phyloP scores from a whole-genome alignment of 2,888 invertebrate genomes.

The Pachliopta kotzebuea region DNA sequence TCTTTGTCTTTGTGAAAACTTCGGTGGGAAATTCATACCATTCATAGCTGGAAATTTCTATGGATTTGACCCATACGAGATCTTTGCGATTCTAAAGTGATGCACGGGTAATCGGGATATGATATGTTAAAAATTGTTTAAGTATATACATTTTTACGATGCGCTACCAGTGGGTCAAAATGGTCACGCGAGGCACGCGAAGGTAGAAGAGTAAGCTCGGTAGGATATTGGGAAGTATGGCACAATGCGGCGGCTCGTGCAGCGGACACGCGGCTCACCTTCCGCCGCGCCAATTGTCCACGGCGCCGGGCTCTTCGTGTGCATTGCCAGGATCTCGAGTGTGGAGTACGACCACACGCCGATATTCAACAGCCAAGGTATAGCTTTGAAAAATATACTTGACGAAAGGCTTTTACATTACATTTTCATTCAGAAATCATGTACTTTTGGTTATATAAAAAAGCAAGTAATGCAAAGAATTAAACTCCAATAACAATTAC shows the following conservation, averaged over 20 bases:
- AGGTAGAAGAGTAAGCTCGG: slow-evolving; percentile 55
- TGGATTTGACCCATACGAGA: too few species aligned
- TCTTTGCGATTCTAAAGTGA: too few species aligned
- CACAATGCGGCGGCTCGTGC: slow-evolving; percentile 75
- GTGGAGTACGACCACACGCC: slow-evolving; percentile 85
- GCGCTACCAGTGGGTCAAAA: slow-evolving; percentile 53
- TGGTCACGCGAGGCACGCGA: slow-evolving; percentile 70
- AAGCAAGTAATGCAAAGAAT: too few species aligned
- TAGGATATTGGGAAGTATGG: slow-evolving; percentile 82
- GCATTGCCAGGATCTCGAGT: slow-evolving; percentile 84
- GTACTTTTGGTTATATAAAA: too few species aligned
- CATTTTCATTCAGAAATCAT: too few species aligned
- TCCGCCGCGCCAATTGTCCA: slow-evolving; percentile 82
- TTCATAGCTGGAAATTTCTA: too few species aligned
- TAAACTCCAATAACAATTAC: too few species aligned
- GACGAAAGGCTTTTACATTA: too few species aligned
- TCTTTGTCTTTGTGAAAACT: too few species aligned
- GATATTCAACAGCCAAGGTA: slow-evolving; percentile 85
- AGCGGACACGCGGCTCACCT: slow-evolving; percentile 82
- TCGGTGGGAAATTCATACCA: too few species aligned
- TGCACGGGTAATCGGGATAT: too few species aligned
- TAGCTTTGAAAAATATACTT: neutral
- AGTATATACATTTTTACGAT: neutral
- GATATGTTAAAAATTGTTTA: too few species aligned
- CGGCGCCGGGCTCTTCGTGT: slow-evolving; percentile 83